A percentile compares a stretch with the other conserved stretches of the same genome.
These are phyloP conservation scores for Brachyhypopomus gauderio DNA, from an alignment of 2,113 vertebrate species.

Conservation along the genomic window DNA sequence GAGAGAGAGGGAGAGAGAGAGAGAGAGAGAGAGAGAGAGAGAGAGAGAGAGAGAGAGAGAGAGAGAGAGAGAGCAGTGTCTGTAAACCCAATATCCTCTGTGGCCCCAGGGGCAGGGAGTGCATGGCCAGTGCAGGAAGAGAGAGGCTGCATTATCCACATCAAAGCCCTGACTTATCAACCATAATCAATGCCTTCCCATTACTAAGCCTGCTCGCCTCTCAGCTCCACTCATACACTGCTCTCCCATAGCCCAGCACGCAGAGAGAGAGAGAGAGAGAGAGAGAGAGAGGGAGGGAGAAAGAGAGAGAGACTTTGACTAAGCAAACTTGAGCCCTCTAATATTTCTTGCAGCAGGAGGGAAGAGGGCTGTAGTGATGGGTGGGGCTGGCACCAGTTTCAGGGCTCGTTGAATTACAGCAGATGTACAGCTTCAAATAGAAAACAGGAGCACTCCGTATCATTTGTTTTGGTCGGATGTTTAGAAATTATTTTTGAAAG, in stretches of 20 bases:
- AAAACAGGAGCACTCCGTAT: background rate
- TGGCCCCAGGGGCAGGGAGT: constrained; percentile 71
- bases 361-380: constrained; percentile 15
- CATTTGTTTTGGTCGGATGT: background rate
- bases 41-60: constrained; percentile 36
- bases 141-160: constrained; percentile 78
- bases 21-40: constrained; percentile 16
- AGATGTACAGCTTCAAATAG: background rate
- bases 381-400: background rate
- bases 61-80: constrained; percentile 49
- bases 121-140: constrained; percentile 74
- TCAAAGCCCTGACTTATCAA: constrained; percentile 77
- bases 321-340: constrained; percentile 37
- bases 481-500: background rate
- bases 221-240: constrained; percentile 47
- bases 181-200: constrained; percentile 78
- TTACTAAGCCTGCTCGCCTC: constrained; percentile 60
- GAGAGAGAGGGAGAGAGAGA: constrained; percentile 3
- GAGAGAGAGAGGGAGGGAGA: constrained; percentile 11
- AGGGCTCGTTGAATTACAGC: constrained; percentile 8
- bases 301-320: constrained; percentile 42
- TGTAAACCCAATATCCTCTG: constrained; percentile 72
- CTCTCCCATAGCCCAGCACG: constrained; percentile 37
- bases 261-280: constrained; percentile 14
- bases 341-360: constrained; percentile 25